Percentiles rank a stretch among this genome's conserved stretches.
These are phyloP conservation scores for Irena cyanogastra DNA, from an alignment of 2,113 vertebrate species.

Conservation along the genomic window DNA sequence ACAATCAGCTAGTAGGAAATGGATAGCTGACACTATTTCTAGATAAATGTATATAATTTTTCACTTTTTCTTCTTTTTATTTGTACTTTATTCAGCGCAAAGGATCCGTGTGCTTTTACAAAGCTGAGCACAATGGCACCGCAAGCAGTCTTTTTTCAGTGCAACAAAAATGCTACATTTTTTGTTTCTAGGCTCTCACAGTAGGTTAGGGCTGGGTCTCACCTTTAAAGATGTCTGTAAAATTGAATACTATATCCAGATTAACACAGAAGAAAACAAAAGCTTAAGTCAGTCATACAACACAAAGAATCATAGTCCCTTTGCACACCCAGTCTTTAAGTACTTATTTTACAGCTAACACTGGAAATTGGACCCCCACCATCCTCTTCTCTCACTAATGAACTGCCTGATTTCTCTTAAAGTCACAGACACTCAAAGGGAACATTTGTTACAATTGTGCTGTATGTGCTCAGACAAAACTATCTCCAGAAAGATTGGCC, in stretches of 20 bases:
- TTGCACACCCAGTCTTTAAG: background rate
- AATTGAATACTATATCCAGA: background rate
- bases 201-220: background rate
- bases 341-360: background rate
- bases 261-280: background rate
- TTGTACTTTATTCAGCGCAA: background rate
- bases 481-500: constrained; percentile 28
- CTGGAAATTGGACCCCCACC: background rate
- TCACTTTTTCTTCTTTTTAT: background rate
- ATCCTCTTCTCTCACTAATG: background rate
- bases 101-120: background rate
- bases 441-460: background rate
- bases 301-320: background rate
- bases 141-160: background rate
- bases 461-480: constrained; percentile 19
- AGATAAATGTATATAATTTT: background rate
- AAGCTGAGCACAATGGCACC: background rate
- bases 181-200: background rate
- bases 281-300: background rate
- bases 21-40: background rate
- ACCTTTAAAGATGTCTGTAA: background rate
- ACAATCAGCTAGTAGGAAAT: background rate
- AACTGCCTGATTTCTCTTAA: background rate
- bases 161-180: background rate
- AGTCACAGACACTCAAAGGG: constrained; percentile 12